Percentiles rank a stretch among this genome's conserved stretches.
Evolutionary conservation across 1,140 invertebrate genomes (phyloP).

Genomic region (Chironomus tepperi): DNA sequence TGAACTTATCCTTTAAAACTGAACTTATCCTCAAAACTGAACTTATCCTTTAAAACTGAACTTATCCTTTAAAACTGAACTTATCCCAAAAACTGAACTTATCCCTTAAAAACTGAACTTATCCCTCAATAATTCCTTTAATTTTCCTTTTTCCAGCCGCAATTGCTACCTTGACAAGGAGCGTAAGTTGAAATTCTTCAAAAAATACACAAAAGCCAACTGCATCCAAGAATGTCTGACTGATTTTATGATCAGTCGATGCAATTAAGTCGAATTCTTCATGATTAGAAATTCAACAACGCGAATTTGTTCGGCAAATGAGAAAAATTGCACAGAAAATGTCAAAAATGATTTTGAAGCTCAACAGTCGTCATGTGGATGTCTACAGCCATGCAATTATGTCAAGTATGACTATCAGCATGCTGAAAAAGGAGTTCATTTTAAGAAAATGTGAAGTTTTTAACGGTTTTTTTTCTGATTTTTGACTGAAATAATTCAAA

Average conservation of each 20-base stretch:
- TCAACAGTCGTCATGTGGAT: background rate
- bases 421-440: background rate
- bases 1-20: too few species aligned
- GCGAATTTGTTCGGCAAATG: background rate
- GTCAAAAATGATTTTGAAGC: background rate
- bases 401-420: background rate
- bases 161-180: slow-evolving; percentile 56
- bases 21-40: too few species aligned
- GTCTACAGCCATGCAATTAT: background rate
- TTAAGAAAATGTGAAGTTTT: too few species aligned
- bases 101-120: background rate
- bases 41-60: too few species aligned
- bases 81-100: too few species aligned
- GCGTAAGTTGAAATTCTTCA: slow-evolving; percentile 50
- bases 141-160: slow-evolving; percentile 35
- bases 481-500: too few species aligned
- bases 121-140: too few species aligned
- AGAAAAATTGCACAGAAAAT: background rate
- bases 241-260: background rate
- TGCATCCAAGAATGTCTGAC: background rate
- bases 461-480: too few species aligned
- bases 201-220: slow-evolving; percentile 49
- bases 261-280: background rate
- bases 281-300: background rate
- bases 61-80: too few species aligned